A percentile compares a stretch with the other conserved stretches of the same genome.
Evolutionary conservation across 2,888 invertebrate species (phyloP).

Genomic region (Cantharis nigra): DNA sequence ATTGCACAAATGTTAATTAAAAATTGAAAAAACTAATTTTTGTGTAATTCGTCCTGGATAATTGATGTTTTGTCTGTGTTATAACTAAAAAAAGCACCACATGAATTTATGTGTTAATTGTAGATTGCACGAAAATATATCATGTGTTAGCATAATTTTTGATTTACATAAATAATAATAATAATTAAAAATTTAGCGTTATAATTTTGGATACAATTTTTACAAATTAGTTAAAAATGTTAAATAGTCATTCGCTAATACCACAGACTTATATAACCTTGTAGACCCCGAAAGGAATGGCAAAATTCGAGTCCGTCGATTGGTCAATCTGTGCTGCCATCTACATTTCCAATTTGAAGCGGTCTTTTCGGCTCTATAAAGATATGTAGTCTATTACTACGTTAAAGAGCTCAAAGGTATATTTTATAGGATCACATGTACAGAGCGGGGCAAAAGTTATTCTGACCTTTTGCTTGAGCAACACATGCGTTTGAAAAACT

Average conservation of each 20-base stretch:
- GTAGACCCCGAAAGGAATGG: not conserved
- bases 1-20: not conserved
- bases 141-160: constrained; percentile 15
- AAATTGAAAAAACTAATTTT: not conserved
- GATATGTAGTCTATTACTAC: not conserved
- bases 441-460: not conserved
- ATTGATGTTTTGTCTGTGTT: constrained; percentile 19
- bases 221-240: not conserved
- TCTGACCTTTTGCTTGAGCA: not conserved
- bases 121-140: constrained; percentile 41
- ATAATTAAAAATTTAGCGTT: not conserved
- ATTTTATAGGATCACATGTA: not conserved
- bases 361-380: not conserved
- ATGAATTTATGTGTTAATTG: constrained; percentile 35
- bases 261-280: not conserved
- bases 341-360: not conserved
- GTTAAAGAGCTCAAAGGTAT: not conserved
- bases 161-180: not conserved
- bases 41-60: constrained; percentile 5
- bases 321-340: not conserved
- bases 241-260: not conserved
- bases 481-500: not conserved
- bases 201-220: not conserved
- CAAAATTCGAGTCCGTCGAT: not conserved
- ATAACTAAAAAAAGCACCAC: constrained; percentile 32